Conservation (phyloP, 2,113 vertebrate genomes). For the Oriolus oriolus region DNA sequence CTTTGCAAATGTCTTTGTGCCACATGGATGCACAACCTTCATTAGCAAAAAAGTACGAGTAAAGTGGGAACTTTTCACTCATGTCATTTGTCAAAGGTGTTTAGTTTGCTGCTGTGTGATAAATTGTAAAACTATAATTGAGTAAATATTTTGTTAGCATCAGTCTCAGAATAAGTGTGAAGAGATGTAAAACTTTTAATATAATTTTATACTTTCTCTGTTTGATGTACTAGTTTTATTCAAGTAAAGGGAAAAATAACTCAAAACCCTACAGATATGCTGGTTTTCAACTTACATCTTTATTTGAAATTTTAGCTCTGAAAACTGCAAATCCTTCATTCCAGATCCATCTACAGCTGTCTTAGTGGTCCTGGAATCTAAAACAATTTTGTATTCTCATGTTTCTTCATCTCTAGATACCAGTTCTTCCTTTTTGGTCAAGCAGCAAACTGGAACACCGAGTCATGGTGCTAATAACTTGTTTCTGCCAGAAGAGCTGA, state of each 20-base stretch:
- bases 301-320: not conserved
- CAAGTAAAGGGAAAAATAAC: not conserved
- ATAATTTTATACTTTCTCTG: not conserved
- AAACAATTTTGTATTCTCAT: not conserved
- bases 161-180: not conserved
- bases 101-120: not conserved
- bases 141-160: not conserved
- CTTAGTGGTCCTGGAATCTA: not conserved
- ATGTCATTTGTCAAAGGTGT: not conserved
- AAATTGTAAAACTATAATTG: not conserved
- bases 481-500: not conserved
- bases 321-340: not conserved
- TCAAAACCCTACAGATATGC: not conserved
- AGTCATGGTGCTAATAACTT: not conserved
- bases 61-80: not conserved
- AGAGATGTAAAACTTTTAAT: not conserved
- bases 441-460: rapidly evolving
- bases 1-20: not conserved
- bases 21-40: not conserved
- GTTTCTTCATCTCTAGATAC: not conserved
- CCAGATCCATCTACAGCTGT: not conserved
- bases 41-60: not conserved
- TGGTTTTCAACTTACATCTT: not conserved
- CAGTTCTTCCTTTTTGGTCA: not conserved
- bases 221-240: not conserved